Evolutionary conservation across 2,888 invertebrate genomes (phyloP).

Genomic region (Acheta domesticus): DNA sequence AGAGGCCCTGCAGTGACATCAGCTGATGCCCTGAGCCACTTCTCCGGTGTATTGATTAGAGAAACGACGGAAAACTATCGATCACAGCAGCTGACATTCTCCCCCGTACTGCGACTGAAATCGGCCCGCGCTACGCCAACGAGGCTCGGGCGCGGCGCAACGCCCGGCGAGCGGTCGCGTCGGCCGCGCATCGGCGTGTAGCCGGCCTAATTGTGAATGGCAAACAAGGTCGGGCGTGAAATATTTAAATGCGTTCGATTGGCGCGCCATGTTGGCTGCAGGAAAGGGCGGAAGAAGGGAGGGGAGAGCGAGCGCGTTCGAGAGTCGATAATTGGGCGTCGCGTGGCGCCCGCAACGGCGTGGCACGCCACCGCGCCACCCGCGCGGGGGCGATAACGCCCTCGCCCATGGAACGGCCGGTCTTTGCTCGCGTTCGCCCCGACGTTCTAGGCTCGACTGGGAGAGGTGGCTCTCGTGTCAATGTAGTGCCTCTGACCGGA

Average conservation of each 20-base stretch:
- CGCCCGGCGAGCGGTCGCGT: background rate
- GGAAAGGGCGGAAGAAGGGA: background rate
- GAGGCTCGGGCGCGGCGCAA: background rate
- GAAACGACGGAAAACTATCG: no score
- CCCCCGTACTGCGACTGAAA: no score
- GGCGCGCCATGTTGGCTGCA: background rate
- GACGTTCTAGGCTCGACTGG: no score
- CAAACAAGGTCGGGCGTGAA: conserved; percentile 7
- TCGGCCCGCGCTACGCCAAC: no score
- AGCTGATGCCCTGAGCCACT: no score
- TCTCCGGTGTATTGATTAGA: no score
- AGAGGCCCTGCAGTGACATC: no score
- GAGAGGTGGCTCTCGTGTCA: no score
- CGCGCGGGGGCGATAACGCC: background rate
- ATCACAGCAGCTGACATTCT: no score
- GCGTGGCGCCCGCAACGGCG: background rate
- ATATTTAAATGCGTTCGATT: conserved; percentile 18
- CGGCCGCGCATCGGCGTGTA: background rate
- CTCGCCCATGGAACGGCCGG: no score
- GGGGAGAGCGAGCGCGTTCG: background rate
- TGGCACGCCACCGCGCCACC: background rate
- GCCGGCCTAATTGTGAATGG: background rate
- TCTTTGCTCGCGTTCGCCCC: no score
- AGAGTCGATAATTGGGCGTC: conserved; percentile 5
- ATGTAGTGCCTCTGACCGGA: no score